These are phyloP conservation scores for Heliconius ismenius DNA, from an alignment of 2,888 invertebrate species.

Conservation along the genomic window DNA sequence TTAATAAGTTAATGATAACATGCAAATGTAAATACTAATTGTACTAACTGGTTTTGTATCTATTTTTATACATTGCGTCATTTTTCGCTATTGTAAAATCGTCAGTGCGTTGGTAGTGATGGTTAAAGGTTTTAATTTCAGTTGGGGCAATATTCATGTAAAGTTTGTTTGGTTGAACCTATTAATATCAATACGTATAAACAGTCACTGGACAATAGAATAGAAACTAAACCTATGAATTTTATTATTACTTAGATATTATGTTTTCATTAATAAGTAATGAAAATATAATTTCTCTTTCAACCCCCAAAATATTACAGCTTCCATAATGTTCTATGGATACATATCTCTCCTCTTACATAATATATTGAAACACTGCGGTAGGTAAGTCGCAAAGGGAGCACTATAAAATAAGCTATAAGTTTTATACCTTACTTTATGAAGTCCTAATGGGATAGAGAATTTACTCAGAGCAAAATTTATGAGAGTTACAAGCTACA, in stretches of 20 bases:
- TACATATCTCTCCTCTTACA: neutral
- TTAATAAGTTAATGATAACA: conserved; percentile 33
- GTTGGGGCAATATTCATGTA: neutral
- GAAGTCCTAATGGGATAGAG: conserved; percentile 54
- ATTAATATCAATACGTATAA: too few species aligned
- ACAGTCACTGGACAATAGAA: neutral
- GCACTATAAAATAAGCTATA: conserved; percentile 52
- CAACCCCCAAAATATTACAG: too few species aligned
- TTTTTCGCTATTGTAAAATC: neutral
- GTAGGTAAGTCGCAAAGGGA: conserved; percentile 50
- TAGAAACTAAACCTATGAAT: neutral
- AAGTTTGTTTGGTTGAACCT: neutral
- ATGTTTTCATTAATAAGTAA: too few species aligned
- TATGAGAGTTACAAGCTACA: conserved; percentile 53
- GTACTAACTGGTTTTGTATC: conserved; percentile 3
- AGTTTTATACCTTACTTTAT: conserved; percentile 54
- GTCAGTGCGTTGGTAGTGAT: neutral
- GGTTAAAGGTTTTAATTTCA: neutral
- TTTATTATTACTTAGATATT: too few species aligned
- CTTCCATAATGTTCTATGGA: neutral
- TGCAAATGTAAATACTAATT: conserved; percentile 15
- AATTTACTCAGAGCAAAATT: conserved; percentile 50
- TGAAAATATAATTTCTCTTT: too few species aligned
- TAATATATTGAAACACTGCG: conserved; percentile 44
- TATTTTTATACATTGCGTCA: conserved; percentile 24